phyloP scores from a whole-genome alignment of 2,113 vertebrate genomes.

The Cygnus buccinator region DNA sequence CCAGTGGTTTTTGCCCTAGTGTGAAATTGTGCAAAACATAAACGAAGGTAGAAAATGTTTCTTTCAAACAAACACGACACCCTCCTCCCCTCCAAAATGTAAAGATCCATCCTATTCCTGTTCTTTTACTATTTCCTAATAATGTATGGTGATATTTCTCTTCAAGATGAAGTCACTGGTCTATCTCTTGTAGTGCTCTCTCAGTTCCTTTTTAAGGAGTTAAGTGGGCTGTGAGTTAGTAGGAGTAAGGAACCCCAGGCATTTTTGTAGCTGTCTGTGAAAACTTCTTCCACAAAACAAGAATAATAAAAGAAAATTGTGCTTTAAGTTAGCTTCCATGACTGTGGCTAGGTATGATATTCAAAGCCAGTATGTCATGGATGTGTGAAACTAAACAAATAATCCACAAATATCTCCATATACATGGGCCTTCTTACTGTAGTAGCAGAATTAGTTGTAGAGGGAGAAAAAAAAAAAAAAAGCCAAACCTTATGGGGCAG shows the following conservation, averaged over 20 bases:
- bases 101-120: background rate
- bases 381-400: background rate
- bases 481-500: background rate
- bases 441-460: background rate
- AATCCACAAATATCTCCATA: background rate
- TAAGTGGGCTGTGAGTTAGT: slow-evolving; percentile 57
- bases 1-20: background rate
- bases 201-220: slow-evolving; percentile 55
- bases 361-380: background rate
- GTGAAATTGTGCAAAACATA: background rate
- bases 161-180: slow-evolving; percentile 66
- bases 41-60: slow-evolving; percentile 11
- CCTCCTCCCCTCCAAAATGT: background rate
- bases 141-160: slow-evolving; percentile 66
- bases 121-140: slow-evolving; percentile 49
- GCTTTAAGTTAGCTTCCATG: background rate
- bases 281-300: background rate
- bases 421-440: background rate
- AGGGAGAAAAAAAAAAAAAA: background rate
- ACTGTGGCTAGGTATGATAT: fast-evolving
- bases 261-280: slow-evolving; percentile 7
- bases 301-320: background rate
- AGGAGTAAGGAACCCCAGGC: slow-evolving; percentile 19
- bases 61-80: background rate
- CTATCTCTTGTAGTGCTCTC: slow-evolving; percentile 33